phyloP scores from a whole-genome alignment of 2,113 vertebrate genomes.

The Eira barbara region DNA sequence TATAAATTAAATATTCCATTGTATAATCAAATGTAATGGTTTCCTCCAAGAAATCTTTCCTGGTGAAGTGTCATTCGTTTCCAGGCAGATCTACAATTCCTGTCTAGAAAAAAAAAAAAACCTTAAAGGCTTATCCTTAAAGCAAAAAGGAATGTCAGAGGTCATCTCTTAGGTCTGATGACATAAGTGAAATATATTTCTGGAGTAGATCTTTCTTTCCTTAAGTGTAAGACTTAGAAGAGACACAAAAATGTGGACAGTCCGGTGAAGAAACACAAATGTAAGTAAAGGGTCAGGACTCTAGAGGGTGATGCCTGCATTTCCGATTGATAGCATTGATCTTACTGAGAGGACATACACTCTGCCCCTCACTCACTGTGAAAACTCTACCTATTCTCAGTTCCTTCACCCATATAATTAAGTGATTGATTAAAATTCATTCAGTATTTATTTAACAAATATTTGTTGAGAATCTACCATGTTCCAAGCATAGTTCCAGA shows the following conservation, averaged over 20 bases:
- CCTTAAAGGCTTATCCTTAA: background rate
- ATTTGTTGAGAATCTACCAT: background rate
- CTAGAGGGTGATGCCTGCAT: background rate
- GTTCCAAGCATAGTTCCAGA: background rate
- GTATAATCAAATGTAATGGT: background rate
- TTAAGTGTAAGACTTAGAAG: background rate
- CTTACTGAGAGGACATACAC: background rate
- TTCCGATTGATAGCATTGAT: background rate
- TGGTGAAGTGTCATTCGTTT: background rate
- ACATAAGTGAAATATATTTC: background rate
- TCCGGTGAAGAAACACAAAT: background rate
- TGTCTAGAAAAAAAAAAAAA: background rate
- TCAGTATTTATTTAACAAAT: background rate
- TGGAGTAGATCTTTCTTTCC: background rate
- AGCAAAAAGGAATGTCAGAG: background rate
- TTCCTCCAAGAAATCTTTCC: background rate
- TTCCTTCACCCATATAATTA: background rate
- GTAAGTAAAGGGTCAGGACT: background rate
- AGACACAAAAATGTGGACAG: background rate
- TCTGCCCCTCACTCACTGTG: background rate
- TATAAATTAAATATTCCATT: slow-evolving; percentile 4
- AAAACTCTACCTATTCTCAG: background rate
- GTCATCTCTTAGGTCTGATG: background rate
- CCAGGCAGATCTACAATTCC: background rate
- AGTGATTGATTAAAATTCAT: background rate